A percentile compares a stretch with the other conserved stretches of the same genome.
Conservation (phyloP, 2,797 vertebrate species). For the Oreochromis grahami region DNA sequence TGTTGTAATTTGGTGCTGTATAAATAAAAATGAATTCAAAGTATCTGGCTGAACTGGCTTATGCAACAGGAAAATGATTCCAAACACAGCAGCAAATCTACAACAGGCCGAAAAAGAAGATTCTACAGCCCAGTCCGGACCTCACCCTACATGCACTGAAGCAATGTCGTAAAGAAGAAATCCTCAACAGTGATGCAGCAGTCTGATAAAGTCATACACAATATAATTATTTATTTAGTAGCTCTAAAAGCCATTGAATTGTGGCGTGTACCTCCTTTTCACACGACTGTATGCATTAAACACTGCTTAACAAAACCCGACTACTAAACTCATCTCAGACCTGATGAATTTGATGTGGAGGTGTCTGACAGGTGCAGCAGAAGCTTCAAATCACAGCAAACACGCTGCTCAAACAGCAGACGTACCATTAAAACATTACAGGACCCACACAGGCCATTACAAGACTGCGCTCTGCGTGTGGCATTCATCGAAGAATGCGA, state of each 20-base stretch:
- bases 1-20: background rate
- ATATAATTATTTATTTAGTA: background rate
- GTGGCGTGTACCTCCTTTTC: background rate
- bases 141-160: background rate
- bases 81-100: background rate
- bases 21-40: background rate
- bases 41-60: background rate
- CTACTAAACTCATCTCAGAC: background rate
- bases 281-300: background rate
- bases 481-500: background rate
- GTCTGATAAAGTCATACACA: background rate
- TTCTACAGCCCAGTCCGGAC: background rate
- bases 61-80: background rate
- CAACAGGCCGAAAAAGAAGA: background rate
- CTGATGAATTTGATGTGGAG: background rate
- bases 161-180: background rate
- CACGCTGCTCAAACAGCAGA: constrained; percentile 22
- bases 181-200: background rate
- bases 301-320: background rate
- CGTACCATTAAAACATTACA: constrained; percentile 16
- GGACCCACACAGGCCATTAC: background rate
- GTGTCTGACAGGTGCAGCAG: background rate
- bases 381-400: background rate
- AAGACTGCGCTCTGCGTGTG: background rate
- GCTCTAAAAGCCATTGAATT: background rate